phyloP scores from a whole-genome alignment of 2,797 vertebrate species.

The Buphagus erythrorhynchus region DNA sequence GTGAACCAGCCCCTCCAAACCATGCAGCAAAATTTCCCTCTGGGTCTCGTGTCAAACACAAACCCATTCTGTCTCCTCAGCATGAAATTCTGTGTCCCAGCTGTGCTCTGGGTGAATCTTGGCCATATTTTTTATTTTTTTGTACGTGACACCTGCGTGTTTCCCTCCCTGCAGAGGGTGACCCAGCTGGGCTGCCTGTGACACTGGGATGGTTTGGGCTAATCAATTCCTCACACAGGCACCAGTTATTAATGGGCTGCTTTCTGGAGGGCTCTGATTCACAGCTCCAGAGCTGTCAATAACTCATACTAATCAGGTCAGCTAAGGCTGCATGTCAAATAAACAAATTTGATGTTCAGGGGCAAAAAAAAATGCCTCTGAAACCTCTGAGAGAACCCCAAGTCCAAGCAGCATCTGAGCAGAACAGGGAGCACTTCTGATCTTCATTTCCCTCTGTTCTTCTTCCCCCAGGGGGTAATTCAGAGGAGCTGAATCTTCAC shows the following conservation, averaged over 20 bases:
- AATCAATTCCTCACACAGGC: not conserved
- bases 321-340: accelerated
- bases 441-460: not conserved
- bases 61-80: not conserved
- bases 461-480: not conserved
- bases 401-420: not conserved
- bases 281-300: not conserved
- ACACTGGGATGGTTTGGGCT: not conserved
- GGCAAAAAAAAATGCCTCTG: not conserved
- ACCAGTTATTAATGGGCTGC: not conserved
- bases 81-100: not conserved
- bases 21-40: not conserved
- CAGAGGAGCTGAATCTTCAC: not conserved
- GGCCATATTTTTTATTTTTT: not conserved
- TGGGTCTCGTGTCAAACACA: not conserved
- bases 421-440: not conserved
- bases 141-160: accelerated
- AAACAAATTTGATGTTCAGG: not conserved
- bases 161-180: not conserved
- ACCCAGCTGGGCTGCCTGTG: not conserved
- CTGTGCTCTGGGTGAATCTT: not conserved
- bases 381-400: not conserved
- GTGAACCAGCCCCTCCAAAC: not conserved
- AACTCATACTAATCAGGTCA: not conserved
- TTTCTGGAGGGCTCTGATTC: not conserved